Percentiles rank a stretch among this genome's conserved stretches.
phyloP scores from a whole-genome alignment of 2,113 vertebrate genomes.

The Lasiurus cinereus region DNA sequence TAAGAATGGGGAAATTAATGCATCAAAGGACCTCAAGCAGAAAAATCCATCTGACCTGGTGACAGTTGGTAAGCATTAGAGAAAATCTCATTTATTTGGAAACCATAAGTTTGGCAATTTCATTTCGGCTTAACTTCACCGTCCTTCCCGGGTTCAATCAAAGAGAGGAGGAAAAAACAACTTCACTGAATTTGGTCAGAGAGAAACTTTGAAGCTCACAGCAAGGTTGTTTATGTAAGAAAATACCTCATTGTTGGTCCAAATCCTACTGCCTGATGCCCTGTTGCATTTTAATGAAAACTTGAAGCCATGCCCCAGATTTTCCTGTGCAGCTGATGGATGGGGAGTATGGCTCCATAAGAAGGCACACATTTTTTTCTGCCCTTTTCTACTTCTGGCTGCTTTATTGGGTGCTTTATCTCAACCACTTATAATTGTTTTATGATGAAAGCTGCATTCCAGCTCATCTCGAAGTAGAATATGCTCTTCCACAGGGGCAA shows the following conservation, averaged over 20 bases:
- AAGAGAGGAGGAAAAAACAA: constrained; percentile 52
- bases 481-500: neutral
- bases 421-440: constrained; percentile 62
- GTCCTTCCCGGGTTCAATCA: constrained; percentile 67
- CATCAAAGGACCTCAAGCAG: constrained; percentile 73
- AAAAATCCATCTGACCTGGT: constrained; percentile 80
- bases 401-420: constrained; percentile 58
- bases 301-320: constrained; percentile 37
- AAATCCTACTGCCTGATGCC: constrained; percentile 30
- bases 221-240: constrained; percentile 41
- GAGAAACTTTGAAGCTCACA: constrained; percentile 47
- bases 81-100: constrained; percentile 81
- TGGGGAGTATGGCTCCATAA: neutral
- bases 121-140: constrained; percentile 74
- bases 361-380: constrained; percentile 42
- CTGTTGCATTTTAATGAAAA: constrained; percentile 71
- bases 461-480: constrained; percentile 62
- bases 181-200: constrained; percentile 56
- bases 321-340: constrained; percentile 55
- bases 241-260: constrained; percentile 61
- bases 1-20: constrained; percentile 75
- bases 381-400: constrained; percentile 27
- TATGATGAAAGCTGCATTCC: constrained; percentile 54
- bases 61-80: constrained; percentile 81
- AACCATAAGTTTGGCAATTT: constrained; percentile 81